A percentile compares a stretch with the other conserved stretches of the same genome.
phyloP scores from a whole-genome alignment of 2,888 invertebrate genomes.

The Dasysyrphus tricinctus region DNA sequence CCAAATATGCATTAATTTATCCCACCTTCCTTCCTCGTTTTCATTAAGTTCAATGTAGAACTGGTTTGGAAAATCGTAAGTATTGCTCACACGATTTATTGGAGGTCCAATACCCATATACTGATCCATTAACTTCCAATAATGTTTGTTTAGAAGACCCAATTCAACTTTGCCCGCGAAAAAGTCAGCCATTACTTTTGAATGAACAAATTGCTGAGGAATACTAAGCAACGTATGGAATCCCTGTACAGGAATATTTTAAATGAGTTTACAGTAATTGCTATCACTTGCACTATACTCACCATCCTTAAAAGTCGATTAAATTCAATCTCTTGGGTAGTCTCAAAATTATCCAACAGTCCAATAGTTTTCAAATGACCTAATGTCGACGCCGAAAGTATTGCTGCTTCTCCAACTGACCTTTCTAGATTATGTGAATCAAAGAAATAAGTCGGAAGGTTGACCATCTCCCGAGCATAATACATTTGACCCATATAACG shows the following conservation, averaged over 20 bases:
- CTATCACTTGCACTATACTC: not conserved
- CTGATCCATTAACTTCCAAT: conserved; percentile 29
- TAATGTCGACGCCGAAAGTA: conserved; percentile 53
- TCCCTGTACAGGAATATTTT: conserved; percentile 83
- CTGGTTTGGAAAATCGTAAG: not conserved
- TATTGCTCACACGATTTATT: not conserved
- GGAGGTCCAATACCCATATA: conserved; percentile 18
- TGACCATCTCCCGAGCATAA: conserved; percentile 79
- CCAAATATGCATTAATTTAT: not conserved
- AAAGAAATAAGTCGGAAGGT: conserved; percentile 78
- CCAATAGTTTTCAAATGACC: conserved; percentile 42
- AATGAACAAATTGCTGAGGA: conserved; percentile 88
- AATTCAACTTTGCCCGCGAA: conserved; percentile 2
- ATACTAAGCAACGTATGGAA: conserved; percentile 89
- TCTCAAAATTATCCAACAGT: conserved; percentile 19
- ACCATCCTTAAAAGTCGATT: conserved; percentile 65
- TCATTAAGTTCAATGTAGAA: conserved; percentile 3
- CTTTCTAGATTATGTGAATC: conserved; percentile 35
- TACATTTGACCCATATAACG: conserved; percentile 79
- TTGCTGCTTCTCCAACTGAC: conserved; percentile 57
- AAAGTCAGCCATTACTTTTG: conserved; percentile 78
- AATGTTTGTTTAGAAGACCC: conserved; percentile 3
- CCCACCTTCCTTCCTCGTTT: not conserved
- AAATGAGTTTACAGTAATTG: no score
- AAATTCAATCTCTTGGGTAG: conserved; percentile 21